A percentile compares a stretch with the other conserved stretches of the same genome.
These are phyloP conservation scores for Battus philenor DNA, from an alignment of 1,140 invertebrate genomes.

Conservation along the genomic window DNA sequence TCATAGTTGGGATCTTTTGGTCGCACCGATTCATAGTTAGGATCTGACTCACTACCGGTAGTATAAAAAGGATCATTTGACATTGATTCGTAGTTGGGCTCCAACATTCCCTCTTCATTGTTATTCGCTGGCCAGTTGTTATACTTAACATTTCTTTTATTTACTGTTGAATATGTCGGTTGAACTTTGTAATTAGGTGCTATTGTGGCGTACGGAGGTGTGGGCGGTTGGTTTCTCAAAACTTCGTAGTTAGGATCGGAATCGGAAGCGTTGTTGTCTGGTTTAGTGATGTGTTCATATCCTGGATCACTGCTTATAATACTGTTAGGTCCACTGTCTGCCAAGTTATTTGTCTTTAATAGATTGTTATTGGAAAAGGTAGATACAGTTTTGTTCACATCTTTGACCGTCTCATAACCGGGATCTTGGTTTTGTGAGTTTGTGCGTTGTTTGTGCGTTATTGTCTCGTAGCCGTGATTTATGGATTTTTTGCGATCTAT, in stretches of 20 bases:
- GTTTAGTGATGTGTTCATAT: conserved; percentile 77
- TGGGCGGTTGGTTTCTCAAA: conserved; percentile 75
- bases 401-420: conserved; percentile 80
- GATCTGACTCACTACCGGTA: conserved; percentile 83
- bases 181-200: conserved; percentile 60
- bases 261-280: conserved; percentile 76
- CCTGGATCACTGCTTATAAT: conserved; percentile 78
- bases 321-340: conserved; percentile 76
- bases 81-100: conserved; percentile 84
- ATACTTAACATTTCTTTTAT: conserved; percentile 67
- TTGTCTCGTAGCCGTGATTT: conserved; percentile 73
- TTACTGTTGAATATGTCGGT: conserved; percentile 76
- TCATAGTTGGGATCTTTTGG: conserved; percentile 72
- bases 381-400: conserved; percentile 46
- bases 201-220: conserved; percentile 70
- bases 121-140: conserved; percentile 60
- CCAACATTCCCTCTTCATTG: conserved; percentile 52
- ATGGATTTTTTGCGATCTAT: conserved; percentile 62
- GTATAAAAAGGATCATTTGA: conserved; percentile 79
- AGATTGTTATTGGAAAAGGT: conserved; percentile 48
- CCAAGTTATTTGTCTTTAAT: conserved; percentile 51
- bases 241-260: conserved; percentile 85
- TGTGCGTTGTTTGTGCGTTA: conserved; percentile 63
- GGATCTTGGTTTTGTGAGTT: conserved; percentile 71
- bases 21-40: conserved; percentile 83